Conservation (phyloP, 2,888 invertebrate species). For the Matsumyia berberina region DNA sequence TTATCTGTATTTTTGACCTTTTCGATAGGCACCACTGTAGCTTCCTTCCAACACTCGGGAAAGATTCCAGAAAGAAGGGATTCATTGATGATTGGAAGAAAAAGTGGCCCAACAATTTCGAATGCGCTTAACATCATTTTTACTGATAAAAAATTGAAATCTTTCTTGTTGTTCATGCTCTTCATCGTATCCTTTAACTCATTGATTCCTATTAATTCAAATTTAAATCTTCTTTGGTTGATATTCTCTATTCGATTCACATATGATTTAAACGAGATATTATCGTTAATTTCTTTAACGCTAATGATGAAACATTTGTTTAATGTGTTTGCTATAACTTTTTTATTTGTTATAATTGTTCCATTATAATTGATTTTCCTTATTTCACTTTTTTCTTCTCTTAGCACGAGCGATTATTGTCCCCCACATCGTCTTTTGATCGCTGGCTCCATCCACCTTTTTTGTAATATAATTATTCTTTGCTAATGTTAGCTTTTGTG, state of each 20-base stretch:
- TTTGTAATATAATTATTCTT: constrained; percentile 9
- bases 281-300: constrained; percentile 3
- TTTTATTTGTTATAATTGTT: constrained; percentile 21
- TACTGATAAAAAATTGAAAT: too few relatives aligned
- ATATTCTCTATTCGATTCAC: background rate
- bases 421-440: background rate
- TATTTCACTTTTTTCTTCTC: constrained; percentile 4
- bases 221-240: background rate
- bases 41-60: too few relatives aligned
- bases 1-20: background rate
- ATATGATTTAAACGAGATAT: background rate
- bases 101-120: background rate
- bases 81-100: too few relatives aligned
- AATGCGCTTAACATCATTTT: background rate
- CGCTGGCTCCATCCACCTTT: constrained; percentile 2
- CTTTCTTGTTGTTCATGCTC: too few relatives aligned
- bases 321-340: background rate
- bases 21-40: background rate
- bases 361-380: constrained; percentile 3
- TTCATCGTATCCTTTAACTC: background rate
- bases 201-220: background rate
- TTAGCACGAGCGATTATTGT: constrained; percentile 9
- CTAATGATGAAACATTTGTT: constrained; percentile 16
- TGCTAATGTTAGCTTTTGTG: constrained; percentile 2
- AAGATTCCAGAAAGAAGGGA: too few relatives aligned